Conservation (phyloP, 2,888 invertebrate species). For the Tachystola acroxantha region DNA sequence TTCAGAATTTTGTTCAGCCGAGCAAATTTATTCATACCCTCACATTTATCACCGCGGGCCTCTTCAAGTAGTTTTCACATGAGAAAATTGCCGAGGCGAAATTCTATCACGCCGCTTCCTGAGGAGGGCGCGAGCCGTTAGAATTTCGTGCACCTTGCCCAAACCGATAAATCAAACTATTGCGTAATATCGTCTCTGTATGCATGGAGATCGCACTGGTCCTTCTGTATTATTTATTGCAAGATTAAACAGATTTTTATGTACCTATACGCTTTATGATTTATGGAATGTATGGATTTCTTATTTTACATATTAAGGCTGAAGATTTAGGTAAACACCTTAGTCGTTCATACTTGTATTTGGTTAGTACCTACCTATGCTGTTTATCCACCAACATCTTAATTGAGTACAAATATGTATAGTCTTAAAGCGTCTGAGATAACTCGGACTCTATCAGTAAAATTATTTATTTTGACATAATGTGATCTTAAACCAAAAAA, state of each 20-base stretch:
- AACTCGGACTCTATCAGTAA: too few species aligned
- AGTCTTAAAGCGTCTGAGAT: too few species aligned
- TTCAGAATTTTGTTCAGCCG: conserved; percentile 55
- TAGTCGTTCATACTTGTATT: too few species aligned
- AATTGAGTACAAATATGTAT: too few species aligned
- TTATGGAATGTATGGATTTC: conserved; percentile 27
- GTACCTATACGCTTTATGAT: conserved; percentile 56
- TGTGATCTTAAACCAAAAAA: conserved; percentile 51
- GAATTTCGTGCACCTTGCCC: conserved; percentile 69
- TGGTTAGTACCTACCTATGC: too few species aligned
- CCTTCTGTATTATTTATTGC: conserved; percentile 66
- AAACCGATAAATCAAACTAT: conserved; percentile 74
- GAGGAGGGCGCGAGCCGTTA: conserved; percentile 54
- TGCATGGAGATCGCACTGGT: conserved; percentile 59
- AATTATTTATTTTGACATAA: conserved; percentile 48
- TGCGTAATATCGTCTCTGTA: conserved; percentile 69
- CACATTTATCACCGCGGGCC: conserved; percentile 66
- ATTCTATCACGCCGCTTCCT: conserved; percentile 62
- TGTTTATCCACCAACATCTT: too few species aligned
- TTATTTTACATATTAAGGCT: too few species aligned
- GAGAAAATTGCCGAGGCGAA: conserved; percentile 62
- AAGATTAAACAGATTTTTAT: conserved; percentile 62
- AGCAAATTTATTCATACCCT: conserved; percentile 72
- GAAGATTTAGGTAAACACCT: too few species aligned
- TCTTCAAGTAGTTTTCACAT: conserved; percentile 61